Conservation (phyloP, 1,140 invertebrate genomes). For the Diachasma alloeum region DNA sequence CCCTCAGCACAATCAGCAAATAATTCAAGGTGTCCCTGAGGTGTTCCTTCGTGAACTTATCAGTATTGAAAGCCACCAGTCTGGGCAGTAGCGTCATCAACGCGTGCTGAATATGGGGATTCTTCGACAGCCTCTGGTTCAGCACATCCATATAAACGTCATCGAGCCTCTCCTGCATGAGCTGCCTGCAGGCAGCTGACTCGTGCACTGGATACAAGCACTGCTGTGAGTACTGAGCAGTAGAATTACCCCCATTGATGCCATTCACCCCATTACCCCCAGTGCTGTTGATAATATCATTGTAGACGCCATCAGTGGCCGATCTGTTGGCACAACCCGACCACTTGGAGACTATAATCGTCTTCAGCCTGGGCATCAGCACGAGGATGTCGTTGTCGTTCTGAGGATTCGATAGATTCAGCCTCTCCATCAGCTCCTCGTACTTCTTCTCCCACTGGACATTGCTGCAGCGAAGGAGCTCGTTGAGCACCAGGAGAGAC, state of each 20-base stretch:
- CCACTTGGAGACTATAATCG: conserved; percentile 68
- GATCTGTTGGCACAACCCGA: conserved; percentile 41
- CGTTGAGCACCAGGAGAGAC: conserved; percentile 92
- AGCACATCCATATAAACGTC: conserved; percentile 84
- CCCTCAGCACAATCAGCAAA: conserved; percentile 77
- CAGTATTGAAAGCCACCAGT: conserved; percentile 90
- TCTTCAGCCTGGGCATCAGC: conserved; percentile 68
- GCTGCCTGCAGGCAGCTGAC: conserved; percentile 84
- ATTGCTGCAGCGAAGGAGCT: conserved; percentile 92
- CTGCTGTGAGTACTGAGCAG: conserved; percentile 38
- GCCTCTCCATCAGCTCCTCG: conserved; percentile 71
- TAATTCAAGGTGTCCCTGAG: conserved; percentile 81
- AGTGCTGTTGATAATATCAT: not conserved
- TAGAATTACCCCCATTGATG: not conserved
- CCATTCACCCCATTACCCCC: not conserved
- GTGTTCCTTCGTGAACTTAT: conserved; percentile 82
- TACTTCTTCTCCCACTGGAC: conserved; percentile 86
- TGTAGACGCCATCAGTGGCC: conserved; percentile 39
- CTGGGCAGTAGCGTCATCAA: conserved; percentile 90
- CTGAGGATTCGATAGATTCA: conserved; percentile 61
- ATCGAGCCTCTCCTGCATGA: conserved; percentile 86
- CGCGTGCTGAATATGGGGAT: conserved; percentile 85
- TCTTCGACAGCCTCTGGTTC: conserved; percentile 77
- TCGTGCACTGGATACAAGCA: conserved; percentile 73
- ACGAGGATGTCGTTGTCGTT: conserved; percentile 69